These are phyloP conservation scores for Sebastes fasciatus DNA, from an alignment of 2,113 vertebrate species.

Conservation along the genomic window DNA sequence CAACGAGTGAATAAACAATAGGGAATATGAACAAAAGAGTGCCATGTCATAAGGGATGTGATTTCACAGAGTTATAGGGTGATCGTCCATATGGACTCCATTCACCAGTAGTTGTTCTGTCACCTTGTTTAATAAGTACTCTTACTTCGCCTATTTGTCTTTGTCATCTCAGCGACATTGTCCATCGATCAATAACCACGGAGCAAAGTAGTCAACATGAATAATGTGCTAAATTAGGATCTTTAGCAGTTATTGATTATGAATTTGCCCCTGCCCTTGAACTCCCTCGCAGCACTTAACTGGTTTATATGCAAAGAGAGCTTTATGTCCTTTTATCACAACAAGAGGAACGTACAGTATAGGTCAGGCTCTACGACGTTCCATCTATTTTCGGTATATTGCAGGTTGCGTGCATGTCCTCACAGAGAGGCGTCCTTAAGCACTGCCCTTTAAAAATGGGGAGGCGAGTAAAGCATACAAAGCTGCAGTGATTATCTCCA, in stretches of 20 bases:
- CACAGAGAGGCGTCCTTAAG: conserved; percentile 47
- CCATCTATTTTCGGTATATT: conserved; percentile 43
- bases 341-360: conserved; percentile 28
- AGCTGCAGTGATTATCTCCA: conserved; percentile 57
- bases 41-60: not conserved
- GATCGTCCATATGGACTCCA: conserved; percentile 6
- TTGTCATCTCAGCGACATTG: conserved; percentile 69
- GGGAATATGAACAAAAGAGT: not conserved
- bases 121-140: conserved; percentile 45
- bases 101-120: conserved; percentile 3
- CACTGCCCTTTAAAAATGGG: conserved; percentile 53
- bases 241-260: conserved; percentile 80
- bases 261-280: conserved; percentile 76
- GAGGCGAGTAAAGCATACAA: conserved; percentile 57
- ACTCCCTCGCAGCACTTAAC: conserved; percentile 58
- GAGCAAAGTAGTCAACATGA: conserved; percentile 78
- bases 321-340: conserved; percentile 51
- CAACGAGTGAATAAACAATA: conserved; percentile 38
- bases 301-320: conserved; percentile 56
- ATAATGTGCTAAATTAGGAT: conserved; percentile 77
- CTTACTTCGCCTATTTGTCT: conserved; percentile 60
- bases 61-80: not conserved
- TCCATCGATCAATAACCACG: conserved; percentile 72
- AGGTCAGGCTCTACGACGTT: conserved; percentile 32
- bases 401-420: conserved; percentile 39